Conservation (phyloP, 1,140 invertebrate species). For the Triops longicaudatus region DNA sequence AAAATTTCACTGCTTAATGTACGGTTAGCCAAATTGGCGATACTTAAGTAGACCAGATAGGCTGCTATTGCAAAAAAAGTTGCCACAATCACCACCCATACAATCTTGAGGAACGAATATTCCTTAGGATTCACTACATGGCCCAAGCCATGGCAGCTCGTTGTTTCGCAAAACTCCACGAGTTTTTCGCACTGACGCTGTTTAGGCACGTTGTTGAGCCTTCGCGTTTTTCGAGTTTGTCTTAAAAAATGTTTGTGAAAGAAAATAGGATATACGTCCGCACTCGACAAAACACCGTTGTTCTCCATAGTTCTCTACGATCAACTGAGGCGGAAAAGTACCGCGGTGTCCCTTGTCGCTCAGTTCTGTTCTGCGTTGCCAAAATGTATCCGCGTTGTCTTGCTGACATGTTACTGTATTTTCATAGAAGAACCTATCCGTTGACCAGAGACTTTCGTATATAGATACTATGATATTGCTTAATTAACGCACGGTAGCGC, state of each 20-base stretch:
- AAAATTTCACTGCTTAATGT: conserved; percentile 23
- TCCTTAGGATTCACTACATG: conserved; percentile 22
- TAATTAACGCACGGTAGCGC: no score
- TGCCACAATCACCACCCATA: conserved; percentile 17
- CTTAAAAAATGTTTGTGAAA: background rate
- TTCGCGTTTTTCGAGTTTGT: background rate
- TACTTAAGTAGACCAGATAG: conserved; percentile 21
- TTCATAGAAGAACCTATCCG: no score
- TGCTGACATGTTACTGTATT: no score
- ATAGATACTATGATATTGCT: no score
- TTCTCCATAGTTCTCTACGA: no score
- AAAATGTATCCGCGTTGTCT: no score
- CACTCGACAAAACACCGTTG: no score
- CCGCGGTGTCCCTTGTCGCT: no score
- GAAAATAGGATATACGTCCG: background rate
- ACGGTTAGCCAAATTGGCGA: conserved; percentile 3
- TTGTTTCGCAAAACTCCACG: conserved; percentile 8
- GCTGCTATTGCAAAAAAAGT: conserved; percentile 2
- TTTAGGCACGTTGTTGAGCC: background rate
- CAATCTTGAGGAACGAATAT: background rate
- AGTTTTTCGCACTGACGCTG: background rate
- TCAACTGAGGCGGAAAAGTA: no score
- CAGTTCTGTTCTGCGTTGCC: no score
- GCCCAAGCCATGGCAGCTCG: conserved; percentile 22
- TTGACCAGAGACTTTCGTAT: no score